phyloP scores from a whole-genome alignment of 2,888 invertebrate genomes.

The Drosophila eohydei region DNA sequence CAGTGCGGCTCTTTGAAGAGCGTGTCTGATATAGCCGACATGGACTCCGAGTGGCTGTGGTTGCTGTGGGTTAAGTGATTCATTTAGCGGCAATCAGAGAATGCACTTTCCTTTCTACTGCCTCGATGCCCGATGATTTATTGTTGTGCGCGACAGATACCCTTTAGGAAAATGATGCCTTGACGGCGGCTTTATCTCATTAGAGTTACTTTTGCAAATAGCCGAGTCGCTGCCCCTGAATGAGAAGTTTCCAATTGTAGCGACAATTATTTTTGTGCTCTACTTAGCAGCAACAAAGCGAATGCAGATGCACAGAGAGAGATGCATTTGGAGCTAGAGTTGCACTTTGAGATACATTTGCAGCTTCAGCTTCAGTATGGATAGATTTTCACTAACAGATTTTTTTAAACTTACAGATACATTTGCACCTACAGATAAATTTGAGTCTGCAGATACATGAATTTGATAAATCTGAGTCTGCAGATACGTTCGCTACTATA shows the following conservation, averaged over 20 bases:
- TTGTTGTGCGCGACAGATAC: conserved; percentile 45
- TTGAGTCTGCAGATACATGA: background rate
- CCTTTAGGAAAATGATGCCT: conserved; percentile 61
- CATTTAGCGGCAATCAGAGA: conserved; percentile 79
- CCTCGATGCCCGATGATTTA: conserved; percentile 70
- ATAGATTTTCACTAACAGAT: conserved; percentile 21
- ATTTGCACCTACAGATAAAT: background rate
- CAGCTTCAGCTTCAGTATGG: background rate
- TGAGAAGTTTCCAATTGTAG: conserved; percentile 73
- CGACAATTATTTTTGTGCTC: conserved; percentile 73
- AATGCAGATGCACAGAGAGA: conserved; percentile 24
- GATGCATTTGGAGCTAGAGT: background rate
- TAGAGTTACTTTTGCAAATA: conserved; percentile 63
- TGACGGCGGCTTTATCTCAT: conserved; percentile 75
- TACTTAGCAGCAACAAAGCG: conserved; percentile 75
- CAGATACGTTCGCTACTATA: background rate
- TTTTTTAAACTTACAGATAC: background rate
- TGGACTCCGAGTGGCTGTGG: conserved; percentile 23
- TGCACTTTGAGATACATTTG: background rate
- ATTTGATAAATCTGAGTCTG: background rate
- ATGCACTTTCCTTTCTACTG: conserved; percentile 70
- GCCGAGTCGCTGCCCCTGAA: conserved; percentile 24
- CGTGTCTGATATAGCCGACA: conserved; percentile 72
- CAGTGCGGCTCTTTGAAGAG: conserved; percentile 74
- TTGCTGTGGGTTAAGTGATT: conserved; percentile 72